phyloP scores from a whole-genome alignment of 2,888 invertebrate genomes.

The Oligia fasciuncula region DNA sequence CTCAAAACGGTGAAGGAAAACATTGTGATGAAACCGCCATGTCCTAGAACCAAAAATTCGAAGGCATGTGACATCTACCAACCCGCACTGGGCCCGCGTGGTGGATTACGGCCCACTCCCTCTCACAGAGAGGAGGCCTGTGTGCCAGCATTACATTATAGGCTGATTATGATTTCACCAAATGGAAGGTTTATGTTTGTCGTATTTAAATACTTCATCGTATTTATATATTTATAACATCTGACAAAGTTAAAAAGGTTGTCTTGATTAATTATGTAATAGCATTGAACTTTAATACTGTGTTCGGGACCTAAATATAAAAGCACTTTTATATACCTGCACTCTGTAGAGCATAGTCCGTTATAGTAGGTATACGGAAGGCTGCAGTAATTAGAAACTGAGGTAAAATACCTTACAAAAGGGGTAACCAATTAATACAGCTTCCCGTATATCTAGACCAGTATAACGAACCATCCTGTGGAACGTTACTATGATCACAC shows the following conservation, averaged over 20 bases:
- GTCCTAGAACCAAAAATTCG: no score
- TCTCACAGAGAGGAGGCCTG: no score
- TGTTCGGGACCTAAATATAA: neutral
- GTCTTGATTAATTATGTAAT: neutral
- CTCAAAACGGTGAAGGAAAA: no score
- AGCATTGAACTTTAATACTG: neutral
- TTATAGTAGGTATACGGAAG: neutral
- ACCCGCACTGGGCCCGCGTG: no score
- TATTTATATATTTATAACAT: no score
- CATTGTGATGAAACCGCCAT: no score
- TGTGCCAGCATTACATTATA: no score
- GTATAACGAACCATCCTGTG: slow-evolving; percentile 29
- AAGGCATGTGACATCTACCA: no score
- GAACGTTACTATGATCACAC: slow-evolving; percentile 48
- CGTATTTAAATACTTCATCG: no score
- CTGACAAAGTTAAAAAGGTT: neutral
- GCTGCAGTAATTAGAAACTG: neutral
- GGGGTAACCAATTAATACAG: slow-evolving; percentile 27
- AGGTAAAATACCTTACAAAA: slow-evolving; percentile 6
- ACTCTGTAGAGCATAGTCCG: neutral
- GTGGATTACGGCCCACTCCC: no score
- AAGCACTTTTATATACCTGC: neutral
- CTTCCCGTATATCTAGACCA: slow-evolving; percentile 1
- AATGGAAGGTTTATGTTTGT: neutral
- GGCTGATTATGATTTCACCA: neutral